A percentile compares a stretch with the other conserved stretches of the same genome.
phyloP scores from a whole-genome alignment of 2,113 vertebrate species.

The Sorex araneus region DNA sequence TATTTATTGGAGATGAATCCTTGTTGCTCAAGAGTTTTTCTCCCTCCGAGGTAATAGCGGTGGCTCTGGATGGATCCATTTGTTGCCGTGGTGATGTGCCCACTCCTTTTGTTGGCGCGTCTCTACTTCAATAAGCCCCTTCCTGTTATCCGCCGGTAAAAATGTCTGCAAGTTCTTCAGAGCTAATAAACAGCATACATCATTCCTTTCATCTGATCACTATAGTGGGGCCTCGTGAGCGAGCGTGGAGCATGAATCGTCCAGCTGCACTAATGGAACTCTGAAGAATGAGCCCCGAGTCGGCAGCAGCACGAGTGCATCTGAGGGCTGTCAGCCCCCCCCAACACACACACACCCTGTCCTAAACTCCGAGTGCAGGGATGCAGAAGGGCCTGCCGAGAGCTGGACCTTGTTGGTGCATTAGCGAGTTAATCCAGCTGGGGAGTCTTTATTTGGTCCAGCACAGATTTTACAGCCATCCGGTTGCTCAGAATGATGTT shows the following conservation, averaged over 20 bases:
- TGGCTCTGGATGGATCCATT: conserved; percentile 97
- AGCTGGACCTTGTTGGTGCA: conserved; percentile 81
- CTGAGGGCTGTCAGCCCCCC: conserved; percentile 83
- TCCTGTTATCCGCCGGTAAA: conserved; percentile 94
- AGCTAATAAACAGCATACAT: conserved; percentile 92
- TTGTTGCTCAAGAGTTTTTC: conserved; percentile 95
- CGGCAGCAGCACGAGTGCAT: conserved; percentile 76
- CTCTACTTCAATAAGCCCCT: conserved; percentile 95
- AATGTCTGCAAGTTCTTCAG: conserved; percentile 92
- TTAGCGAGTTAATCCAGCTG: conserved; percentile 75
- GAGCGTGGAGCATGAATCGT: conserved; percentile 84
- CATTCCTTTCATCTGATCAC: conserved; percentile 92
- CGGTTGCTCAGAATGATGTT: conserved; percentile 56
- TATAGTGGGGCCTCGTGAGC: conserved; percentile 87
- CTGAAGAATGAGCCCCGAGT: conserved; percentile 84
- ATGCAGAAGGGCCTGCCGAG: conserved; percentile 69
- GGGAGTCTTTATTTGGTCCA: conserved; percentile 62
- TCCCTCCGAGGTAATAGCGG: conserved; percentile 95
- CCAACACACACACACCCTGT: neutral
- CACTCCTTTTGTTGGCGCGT: conserved; percentile 91
- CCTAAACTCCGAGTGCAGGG: conserved; percentile 77
- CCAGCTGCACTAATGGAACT: conserved; percentile 91
- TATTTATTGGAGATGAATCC: conserved; percentile 92
- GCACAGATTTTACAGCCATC: conserved; percentile 62
- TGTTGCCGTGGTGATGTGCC: conserved; percentile 98